Evolutionary conservation across 2,888 invertebrate genomes (phyloP), one percentile per base, ranked within the genome.

Genomic region (Macrophya alboannulata): DNA sequence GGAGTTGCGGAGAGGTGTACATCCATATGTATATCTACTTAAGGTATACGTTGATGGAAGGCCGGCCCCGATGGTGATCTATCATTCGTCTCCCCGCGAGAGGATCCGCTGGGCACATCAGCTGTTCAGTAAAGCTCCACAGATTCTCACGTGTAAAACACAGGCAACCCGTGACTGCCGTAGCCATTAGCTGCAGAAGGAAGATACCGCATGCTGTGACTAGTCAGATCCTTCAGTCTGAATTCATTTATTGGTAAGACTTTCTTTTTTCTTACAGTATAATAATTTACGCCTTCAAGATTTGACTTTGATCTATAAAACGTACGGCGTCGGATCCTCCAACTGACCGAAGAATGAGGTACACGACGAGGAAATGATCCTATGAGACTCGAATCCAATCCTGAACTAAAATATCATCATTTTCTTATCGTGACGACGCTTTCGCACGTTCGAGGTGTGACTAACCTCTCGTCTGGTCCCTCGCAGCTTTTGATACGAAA

Each of bases 161-260:
- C 81, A 77, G 55, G 17, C 51, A 77, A 74, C 45, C 88, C 87
- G 85, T 83, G 88, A 88, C 21, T 68, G 37, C 17, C 12, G 37
- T n/a, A 84, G 84, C 77, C 77, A 77, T 77, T 77, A 77, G 77
- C 37, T 77, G 55, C 15, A 65, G 17, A 15, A 4, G 31, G 77
- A 17, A 6, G 12, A 77, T 55, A 77, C 77, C 37, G 37, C 77
- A 55, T 77, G 77, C 77, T 77, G 77, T 48, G 77, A 55, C 31
- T 25, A 25, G 17, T 37, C 31, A 40, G 77, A 77, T 77, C 25
- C 15, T 15, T 12, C 77, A 21, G 77, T 37, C 17, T 55, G 55
- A 55, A 55, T 77, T 77, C 77, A 77, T 77, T 55, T 77, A 55
- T 77, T 51, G 77, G 40, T 37, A 2, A 45, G 10, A 21, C 9